Evolutionary conservation across 2,113 vertebrate genomes (phyloP).

Genomic region (Turnix velox): DNA sequence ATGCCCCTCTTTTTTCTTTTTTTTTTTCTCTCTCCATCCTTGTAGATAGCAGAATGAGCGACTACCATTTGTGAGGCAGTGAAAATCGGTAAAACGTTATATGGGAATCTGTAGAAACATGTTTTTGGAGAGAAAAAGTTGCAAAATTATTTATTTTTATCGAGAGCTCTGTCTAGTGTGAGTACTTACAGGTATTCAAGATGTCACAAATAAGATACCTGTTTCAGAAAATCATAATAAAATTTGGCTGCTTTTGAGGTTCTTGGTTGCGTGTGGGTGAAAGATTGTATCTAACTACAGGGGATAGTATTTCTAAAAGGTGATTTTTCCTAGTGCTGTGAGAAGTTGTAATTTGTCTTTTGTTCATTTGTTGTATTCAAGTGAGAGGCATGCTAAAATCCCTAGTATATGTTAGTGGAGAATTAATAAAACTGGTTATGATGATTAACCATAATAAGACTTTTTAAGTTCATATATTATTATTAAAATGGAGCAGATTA

Average conservation of each 20-base stretch:
- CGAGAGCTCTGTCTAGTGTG: background rate
- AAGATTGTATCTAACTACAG: background rate
- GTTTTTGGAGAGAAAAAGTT: background rate
- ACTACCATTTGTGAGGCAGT: accelerated
- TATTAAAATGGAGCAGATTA: background rate
- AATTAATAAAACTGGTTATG: background rate
- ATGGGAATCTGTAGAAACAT: background rate
- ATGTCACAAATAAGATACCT: background rate
- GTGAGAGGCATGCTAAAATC: background rate
- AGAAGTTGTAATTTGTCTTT: background rate
- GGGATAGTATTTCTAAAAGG: background rate
- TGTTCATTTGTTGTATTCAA: accelerated
- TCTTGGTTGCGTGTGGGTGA: background rate
- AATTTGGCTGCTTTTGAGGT: background rate
- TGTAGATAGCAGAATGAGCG: accelerated
- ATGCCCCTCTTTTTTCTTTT: accelerated
- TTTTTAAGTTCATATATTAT: background rate
- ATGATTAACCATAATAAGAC: accelerated
- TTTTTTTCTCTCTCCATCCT: too few relatives aligned
- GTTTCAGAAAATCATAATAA: background rate
- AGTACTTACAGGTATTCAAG: background rate
- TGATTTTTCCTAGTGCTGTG: background rate
- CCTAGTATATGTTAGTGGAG: accelerated
- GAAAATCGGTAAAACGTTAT: background rate
- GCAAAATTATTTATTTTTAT: background rate